Evolutionary conservation across 2,888 invertebrate species (phyloP).

Genomic region (Lysandra coridon): DNA sequence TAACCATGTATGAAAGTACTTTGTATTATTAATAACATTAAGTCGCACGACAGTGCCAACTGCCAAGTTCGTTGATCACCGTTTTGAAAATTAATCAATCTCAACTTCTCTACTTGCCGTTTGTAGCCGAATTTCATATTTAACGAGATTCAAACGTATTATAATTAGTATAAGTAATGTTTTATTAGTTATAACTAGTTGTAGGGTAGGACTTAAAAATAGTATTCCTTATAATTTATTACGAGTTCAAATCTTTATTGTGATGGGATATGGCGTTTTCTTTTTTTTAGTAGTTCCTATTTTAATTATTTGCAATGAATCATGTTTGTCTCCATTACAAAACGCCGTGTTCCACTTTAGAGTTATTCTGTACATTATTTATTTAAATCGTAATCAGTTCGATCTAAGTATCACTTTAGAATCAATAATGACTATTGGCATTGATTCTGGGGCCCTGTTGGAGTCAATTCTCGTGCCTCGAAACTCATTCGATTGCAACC

Average conservation of each 20-base stretch:
- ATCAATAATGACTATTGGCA: not conserved
- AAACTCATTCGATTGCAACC: not conserved
- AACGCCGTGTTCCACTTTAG: slow-evolving; percentile 20
- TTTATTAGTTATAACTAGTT: slow-evolving; percentile 15
- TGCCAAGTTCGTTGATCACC: slow-evolving; percentile 8
- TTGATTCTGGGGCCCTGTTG: not conserved
- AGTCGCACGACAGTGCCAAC: not conserved
- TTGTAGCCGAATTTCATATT: slow-evolving; percentile 12
- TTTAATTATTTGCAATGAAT: slow-evolving; percentile 14
- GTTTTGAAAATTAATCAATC: slow-evolving; percentile 11
- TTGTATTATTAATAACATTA: not conserved
- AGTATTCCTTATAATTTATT: slow-evolving; percentile 62
- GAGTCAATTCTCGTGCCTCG: not conserved
- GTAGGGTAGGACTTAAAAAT: slow-evolving; percentile 45
- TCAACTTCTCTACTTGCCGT: slow-evolving; percentile 13
- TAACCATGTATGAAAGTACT: not conserved
- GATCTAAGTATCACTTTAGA: slow-evolving; percentile 12
- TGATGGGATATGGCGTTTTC: slow-evolving; percentile 11
- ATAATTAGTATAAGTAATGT: slow-evolving; percentile 45
- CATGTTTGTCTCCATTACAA: slow-evolving; percentile 10
- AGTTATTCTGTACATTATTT: slow-evolving; percentile 19
- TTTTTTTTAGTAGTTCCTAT: slow-evolving; percentile 46
- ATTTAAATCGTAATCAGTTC: slow-evolving; percentile 7
- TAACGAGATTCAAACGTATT: slow-evolving; percentile 18
- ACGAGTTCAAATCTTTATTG: slow-evolving; percentile 34